Base-by-base conservation (phyloP, 2,797 vertebrate genomes). In the Spea hammondii region DNA sequence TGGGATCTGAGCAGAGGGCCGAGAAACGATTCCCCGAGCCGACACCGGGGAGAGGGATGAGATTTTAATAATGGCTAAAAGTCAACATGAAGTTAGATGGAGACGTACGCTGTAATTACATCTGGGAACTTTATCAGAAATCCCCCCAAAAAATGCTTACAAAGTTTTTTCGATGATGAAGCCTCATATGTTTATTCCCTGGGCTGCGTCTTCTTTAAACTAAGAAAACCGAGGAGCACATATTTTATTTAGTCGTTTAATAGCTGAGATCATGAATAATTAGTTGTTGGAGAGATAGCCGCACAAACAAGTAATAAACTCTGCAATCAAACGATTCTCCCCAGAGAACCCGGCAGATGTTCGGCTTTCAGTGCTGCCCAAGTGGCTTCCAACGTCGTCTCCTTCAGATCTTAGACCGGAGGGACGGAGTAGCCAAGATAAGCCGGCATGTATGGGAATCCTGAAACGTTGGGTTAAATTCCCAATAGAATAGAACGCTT, bases 221-320 rank as follows among this genome's bases (percentile, higher is more conserved):
- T 17, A 59, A 59, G 14, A 32, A 5, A 62, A 62, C 0, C 1
- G 11, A 9, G 8, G 59, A 17, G 32, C 5, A 62, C 10, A 62
- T 62, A 62, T 62, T 62, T 62, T 62, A 32, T 14, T 6, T 62
- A 44, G 9, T 62, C 32, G n/a, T 62, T 62, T 62, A 62, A 54
- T 70, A 59, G 10, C 70, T n/a, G 49, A 55, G 32, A 53, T 72
- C 44, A 47, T 72, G 70, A 57, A 72, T 70, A 55, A 54, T 57
- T 72, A 72, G 70, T 47, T 72, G 70, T 47, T 72, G 70, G 70
- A 44, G 54, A 59, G 32, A 6, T 46, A n/a, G 13, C 13, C 59
- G 8, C 69, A 47, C 70, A 59, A 57, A 72, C 70, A 72, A 72
- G 54, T 59, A 55, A 57, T 47, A 57, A 57, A 59, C 14, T 10